Evolutionary conservation across 2,113 vertebrate species (phyloP).

Genomic region (Crotalus helleri): DNA sequence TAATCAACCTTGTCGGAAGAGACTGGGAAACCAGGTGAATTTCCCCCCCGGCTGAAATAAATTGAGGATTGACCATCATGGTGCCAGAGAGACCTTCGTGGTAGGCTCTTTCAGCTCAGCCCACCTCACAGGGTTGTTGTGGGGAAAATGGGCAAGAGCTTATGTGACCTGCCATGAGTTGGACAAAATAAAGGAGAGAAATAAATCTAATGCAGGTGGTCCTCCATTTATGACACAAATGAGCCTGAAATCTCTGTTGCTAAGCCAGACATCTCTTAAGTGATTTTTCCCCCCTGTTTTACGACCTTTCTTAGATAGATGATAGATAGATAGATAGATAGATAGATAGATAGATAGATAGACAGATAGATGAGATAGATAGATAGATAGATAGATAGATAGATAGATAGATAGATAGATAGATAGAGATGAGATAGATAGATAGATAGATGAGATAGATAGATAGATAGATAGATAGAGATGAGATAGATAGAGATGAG

Average conservation of each 20-base stretch:
- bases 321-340: no score
- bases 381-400: no score
- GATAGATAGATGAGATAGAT: no score
- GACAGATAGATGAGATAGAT: no score
- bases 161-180: not conserved
- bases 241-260: not conserved
- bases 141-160: not conserved
- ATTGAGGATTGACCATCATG: not conserved
- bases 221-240: not conserved
- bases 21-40: constrained; percentile 93
- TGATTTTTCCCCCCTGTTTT: not conserved
- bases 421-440: no score
- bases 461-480: no score
- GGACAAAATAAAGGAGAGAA: not conserved
- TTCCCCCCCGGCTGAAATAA: not conserved
- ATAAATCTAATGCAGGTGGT: not conserved
- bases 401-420: no score
- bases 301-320: not conserved
- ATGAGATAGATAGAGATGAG: no score
- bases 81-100: not conserved
- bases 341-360: no score
- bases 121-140: not conserved
- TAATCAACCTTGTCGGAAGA: constrained; percentile 90
- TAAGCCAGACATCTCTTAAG: not conserved
- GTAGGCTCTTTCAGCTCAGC: not conserved